Conservation (phyloP, 2,113 vertebrate genomes). For the Echinops telfairi region DNA sequence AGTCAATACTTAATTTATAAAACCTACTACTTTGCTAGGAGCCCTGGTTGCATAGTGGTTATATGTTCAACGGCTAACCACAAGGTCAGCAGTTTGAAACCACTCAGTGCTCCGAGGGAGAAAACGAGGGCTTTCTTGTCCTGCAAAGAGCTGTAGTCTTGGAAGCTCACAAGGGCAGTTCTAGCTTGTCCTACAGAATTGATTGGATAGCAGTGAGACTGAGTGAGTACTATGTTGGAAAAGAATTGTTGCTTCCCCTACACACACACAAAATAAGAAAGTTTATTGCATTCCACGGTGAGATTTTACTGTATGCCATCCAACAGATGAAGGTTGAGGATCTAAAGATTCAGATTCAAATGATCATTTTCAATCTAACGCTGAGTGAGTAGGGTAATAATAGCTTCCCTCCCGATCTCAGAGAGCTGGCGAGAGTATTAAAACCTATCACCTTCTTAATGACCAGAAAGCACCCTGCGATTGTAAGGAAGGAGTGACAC, state of each 20-base stretch:
- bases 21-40: background rate
- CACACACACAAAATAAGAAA: background rate
- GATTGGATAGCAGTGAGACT: too few species aligned
- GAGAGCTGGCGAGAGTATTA: slow-evolving; percentile 38
- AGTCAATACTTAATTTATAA: slow-evolving; percentile 38
- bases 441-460: slow-evolving; percentile 74
- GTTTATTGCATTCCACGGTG: background rate
- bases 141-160: too few species aligned
- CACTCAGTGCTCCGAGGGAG: too few species aligned
- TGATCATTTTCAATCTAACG: background rate
- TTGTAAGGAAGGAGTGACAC: slow-evolving; percentile 49
- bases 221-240: background rate
- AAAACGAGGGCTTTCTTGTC: too few species aligned
- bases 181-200: too few species aligned
- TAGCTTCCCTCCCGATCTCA: slow-evolving; percentile 48
- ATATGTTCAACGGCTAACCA: too few species aligned
- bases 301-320: background rate
- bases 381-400: slow-evolving; percentile 52
- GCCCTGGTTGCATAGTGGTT: too few species aligned
- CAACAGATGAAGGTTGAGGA: background rate
- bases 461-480: slow-evolving; percentile 31
- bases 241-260: background rate
- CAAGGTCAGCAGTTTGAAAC: too few species aligned
- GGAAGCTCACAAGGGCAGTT: too few species aligned
- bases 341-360: background rate